phyloP scores from a whole-genome alignment of 2,888 invertebrate species.

The Tuta absoluta region DNA sequence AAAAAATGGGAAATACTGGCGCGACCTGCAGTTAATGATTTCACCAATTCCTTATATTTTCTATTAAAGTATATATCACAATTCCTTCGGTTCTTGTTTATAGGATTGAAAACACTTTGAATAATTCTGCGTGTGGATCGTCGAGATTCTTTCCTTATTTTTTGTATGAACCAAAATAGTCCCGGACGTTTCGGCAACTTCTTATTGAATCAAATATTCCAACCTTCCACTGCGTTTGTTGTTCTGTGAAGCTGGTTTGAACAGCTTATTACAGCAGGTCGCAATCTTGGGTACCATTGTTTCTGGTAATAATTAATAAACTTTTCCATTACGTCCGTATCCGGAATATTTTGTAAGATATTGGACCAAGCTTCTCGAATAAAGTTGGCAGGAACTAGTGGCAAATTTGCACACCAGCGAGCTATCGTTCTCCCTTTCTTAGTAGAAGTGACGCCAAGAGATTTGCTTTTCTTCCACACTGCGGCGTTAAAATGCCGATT shows the following conservation, averaged over 20 bases:
- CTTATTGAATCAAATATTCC: constrained; percentile 29
- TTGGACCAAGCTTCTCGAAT: constrained; percentile 27
- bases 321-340: constrained; percentile 23
- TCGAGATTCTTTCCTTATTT: neutral
- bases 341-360: constrained; percentile 22
- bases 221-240: constrained; percentile 32
- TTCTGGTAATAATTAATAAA: constrained; percentile 29
- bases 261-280: constrained; percentile 28
- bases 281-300: constrained; percentile 29
- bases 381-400: constrained; percentile 23
- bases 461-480: constrained; percentile 11
- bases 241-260: constrained; percentile 30
- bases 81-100: too few relatives aligned
- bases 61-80: neutral
- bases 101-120: too few relatives aligned
- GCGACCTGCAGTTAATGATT: too few relatives aligned
- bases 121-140: too few relatives aligned
- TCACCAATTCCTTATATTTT: too few relatives aligned
- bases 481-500: constrained; percentile 16
- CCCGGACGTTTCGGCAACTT: constrained; percentile 22
- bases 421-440: constrained; percentile 28
- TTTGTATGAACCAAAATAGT: neutral
- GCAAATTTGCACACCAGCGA: constrained; percentile 26
- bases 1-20: too few relatives aligned
- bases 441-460: neutral